These are phyloP conservation scores for Drosophila santomea DNA, from an alignment of 1,140 invertebrate genomes.

Conservation along the genomic window DNA sequence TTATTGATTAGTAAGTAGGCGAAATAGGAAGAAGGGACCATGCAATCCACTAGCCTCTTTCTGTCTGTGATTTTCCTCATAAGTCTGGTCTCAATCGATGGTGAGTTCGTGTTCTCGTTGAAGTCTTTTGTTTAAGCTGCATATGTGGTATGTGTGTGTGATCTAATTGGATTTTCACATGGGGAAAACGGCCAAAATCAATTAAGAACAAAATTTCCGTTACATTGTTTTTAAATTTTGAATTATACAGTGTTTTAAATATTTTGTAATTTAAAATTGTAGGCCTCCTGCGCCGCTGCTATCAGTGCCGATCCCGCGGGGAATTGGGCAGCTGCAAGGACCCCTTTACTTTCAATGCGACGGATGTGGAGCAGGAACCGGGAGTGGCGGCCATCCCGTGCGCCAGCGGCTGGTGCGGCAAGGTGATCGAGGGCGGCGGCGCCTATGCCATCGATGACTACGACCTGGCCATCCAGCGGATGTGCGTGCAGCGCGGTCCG, in stretches of 20 bases:
- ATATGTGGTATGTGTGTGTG: slow-evolving; percentile 20
- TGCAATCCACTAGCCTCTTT: slow-evolving; percentile 27
- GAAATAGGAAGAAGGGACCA: not conserved
- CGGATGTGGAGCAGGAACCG: slow-evolving; percentile 88
- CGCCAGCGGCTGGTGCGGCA: slow-evolving; percentile 96
- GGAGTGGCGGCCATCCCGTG: slow-evolving; percentile 92
- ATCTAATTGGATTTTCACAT: slow-evolving; percentile 20
- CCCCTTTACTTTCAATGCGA: slow-evolving; percentile 92
- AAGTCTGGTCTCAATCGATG: slow-evolving; percentile 23
- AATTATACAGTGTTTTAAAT: not conserved
- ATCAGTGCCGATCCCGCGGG: slow-evolving; percentile 93
- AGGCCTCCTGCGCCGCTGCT: slow-evolving; percentile 89
- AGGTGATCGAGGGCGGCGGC: slow-evolving; percentile 92
- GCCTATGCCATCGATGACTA: slow-evolving; percentile 91
- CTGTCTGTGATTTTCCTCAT: slow-evolving; percentile 35
- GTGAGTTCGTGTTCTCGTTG: slow-evolving; percentile 39
- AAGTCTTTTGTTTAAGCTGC: slow-evolving; percentile 37
- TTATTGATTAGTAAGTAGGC: not conserved
- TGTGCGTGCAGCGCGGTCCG: slow-evolving; percentile 93
- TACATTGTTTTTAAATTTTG: not conserved
- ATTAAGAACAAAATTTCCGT: not conserved
- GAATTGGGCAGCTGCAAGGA: slow-evolving; percentile 95
- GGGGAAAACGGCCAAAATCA: slow-evolving; percentile 5
- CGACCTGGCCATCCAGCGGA: slow-evolving; percentile 93
- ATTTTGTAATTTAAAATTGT: not conserved